These are phyloP conservation scores for Neolamprologus modestus DNA, from an alignment of 2,113 vertebrate species.

Conservation along the genomic window DNA sequence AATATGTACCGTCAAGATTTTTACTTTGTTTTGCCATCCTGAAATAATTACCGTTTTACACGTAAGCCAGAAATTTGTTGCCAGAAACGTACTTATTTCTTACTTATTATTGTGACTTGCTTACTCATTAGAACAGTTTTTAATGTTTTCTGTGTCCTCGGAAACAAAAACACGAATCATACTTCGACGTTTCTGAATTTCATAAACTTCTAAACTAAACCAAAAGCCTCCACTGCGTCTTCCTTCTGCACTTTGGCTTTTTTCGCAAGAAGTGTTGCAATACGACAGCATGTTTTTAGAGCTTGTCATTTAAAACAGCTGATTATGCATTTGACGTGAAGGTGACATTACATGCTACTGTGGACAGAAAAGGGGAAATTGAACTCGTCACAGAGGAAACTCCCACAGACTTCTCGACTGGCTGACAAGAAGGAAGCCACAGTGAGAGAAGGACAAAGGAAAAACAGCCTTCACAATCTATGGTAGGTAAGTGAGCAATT, in stretches of 20 bases:
- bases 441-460: neutral
- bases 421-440: neutral
- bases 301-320: neutral
- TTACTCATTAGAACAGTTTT: neutral
- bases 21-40: neutral
- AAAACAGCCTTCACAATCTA: neutral
- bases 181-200: neutral
- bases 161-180: neutral
- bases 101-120: neutral
- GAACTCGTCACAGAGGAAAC: conserved; percentile 10
- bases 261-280: neutral
- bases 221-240: neutral
- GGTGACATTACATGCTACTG: neutral
- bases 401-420: conserved; percentile 6
- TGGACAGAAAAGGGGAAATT: conserved; percentile 34
- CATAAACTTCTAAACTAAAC: neutral
- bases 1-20: neutral
- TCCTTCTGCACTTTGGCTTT: neutral
- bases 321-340: neutral
- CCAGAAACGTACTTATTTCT: neutral
- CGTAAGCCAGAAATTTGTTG: neutral
- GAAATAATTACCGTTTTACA: neutral
- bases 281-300: neutral
- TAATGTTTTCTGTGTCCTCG: neutral
- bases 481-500: neutral